Conservation (phyloP, 2,888 invertebrate species). For the Taphrorychus bicolor region DNA sequence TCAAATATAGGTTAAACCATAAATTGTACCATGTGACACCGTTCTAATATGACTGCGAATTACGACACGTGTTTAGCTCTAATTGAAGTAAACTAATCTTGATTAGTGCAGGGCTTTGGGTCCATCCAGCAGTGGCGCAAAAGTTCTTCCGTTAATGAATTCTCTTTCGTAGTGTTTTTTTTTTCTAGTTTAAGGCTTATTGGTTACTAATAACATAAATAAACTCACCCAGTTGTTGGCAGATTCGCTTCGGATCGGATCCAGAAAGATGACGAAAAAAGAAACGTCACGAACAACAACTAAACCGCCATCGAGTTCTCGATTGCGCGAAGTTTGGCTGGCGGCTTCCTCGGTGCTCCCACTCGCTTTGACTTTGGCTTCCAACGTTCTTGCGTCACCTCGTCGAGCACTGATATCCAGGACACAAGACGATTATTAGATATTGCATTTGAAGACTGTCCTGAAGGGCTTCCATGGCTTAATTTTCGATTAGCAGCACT, state of each 20-base stretch:
- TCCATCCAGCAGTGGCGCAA: conserved; percentile 13
- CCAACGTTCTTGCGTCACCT: conserved; percentile 49
- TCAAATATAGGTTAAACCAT: conserved; percentile 14
- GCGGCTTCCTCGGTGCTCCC: conserved; percentile 42
- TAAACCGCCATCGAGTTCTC: conserved; percentile 51
- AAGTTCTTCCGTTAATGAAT: conserved; percentile 12
- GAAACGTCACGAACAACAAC: conserved; percentile 41
- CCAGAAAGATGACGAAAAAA: conserved; percentile 10
- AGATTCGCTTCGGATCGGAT: not conserved
- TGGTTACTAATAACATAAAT: no score
- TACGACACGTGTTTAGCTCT: not conserved
- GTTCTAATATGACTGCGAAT: conserved; percentile 13
- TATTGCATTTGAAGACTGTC: conserved; percentile 8
- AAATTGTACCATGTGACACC: conserved; percentile 23
- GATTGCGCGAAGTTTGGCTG: conserved; percentile 46
- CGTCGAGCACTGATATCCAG: conserved; percentile 41
- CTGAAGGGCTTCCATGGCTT: conserved; percentile 1
- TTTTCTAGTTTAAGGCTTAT: no score
- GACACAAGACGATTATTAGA: conserved; percentile 34
- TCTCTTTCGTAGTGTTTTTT: no score
- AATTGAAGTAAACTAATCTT: conserved; percentile 8
- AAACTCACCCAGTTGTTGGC: conserved; percentile 30
- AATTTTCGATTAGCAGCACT: no score
- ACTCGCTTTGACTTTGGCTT: conserved; percentile 45
- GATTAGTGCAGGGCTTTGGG: conserved; percentile 18